Conservation (phyloP, 2,113 vertebrate species). For the Bubo blakistoni region DNA sequence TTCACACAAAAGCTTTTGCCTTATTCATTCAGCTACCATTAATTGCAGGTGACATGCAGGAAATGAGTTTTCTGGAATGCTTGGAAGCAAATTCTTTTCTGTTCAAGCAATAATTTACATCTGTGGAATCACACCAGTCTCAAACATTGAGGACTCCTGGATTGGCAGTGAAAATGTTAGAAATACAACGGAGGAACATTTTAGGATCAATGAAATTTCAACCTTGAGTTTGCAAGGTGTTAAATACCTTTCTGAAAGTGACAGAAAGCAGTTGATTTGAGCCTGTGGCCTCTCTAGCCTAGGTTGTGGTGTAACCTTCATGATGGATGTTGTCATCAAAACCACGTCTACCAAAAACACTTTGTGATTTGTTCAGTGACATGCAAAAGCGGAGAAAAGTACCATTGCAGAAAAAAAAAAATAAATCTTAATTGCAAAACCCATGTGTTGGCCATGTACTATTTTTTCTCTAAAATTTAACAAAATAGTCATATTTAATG, state of each 20-base stretch:
- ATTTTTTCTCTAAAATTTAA: background rate
- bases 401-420: background rate
- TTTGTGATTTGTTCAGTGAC: background rate
- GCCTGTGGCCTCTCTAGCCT: background rate
- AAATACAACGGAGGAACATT: background rate
- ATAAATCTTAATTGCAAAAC: background rate
- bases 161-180: background rate
- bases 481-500: background rate
- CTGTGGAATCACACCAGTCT: background rate
- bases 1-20: background rate
- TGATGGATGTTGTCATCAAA: background rate
- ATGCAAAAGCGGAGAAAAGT: background rate
- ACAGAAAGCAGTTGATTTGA: background rate
- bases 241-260: background rate
- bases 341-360: background rate
- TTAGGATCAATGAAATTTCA: background rate
- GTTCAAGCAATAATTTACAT: background rate
- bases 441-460: fast-evolving
- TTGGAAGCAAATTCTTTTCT: background rate
- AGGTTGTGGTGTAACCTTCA: background rate
- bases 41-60: background rate
- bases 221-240: background rate
- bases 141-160: background rate
- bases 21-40: background rate
- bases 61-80: background rate